Conservation (phyloP, 1,140 invertebrate species). For the Lerema accius region DNA sequence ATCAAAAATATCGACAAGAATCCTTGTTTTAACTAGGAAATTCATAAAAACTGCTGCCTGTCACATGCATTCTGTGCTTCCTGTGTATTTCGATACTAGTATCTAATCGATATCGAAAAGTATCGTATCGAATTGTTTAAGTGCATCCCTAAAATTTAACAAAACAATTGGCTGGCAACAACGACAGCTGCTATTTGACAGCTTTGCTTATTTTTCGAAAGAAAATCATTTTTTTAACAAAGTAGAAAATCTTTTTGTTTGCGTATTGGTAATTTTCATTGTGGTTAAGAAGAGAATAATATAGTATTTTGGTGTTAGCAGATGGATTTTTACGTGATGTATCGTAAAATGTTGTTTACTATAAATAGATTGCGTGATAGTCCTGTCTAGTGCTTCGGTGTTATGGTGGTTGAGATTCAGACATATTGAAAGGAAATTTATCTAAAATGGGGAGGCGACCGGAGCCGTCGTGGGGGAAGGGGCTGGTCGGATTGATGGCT, state of each 20-base stretch:
- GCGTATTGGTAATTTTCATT: conserved; percentile 38
- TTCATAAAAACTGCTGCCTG: too few relatives aligned
- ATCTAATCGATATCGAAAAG: too few relatives aligned
- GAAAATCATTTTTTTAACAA: conserved; percentile 51
- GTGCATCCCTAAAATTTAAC: background rate
- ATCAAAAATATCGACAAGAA: too few relatives aligned
- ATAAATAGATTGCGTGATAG: conserved; percentile 64
- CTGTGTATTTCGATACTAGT: too few relatives aligned
- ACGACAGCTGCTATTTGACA: conserved; percentile 75
- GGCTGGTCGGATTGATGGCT: conserved; percentile 61
- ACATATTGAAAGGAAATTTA: conserved; percentile 53
- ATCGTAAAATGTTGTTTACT: conserved; percentile 54
- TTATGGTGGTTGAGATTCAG: conserved; percentile 65
- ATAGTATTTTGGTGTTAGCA: conserved; percentile 2
- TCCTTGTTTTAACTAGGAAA: too few relatives aligned
- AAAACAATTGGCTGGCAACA: conserved; percentile 41
- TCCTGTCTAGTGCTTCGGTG: conserved; percentile 46
- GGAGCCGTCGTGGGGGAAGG: conserved; percentile 62
- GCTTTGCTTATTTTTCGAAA: conserved; percentile 67
- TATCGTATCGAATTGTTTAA: too few relatives aligned
- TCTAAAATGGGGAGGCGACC: conserved; percentile 67
- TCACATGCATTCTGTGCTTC: too few relatives aligned
- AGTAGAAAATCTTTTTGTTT: conserved; percentile 55
- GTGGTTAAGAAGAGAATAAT: conserved; percentile 5
- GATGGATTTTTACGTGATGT: conserved; percentile 41